Evolutionary conservation across 2,888 invertebrate genomes (phyloP), one percentile per base, ranked within the genome.

Genomic region (Frankliniella intonsa): DNA sequence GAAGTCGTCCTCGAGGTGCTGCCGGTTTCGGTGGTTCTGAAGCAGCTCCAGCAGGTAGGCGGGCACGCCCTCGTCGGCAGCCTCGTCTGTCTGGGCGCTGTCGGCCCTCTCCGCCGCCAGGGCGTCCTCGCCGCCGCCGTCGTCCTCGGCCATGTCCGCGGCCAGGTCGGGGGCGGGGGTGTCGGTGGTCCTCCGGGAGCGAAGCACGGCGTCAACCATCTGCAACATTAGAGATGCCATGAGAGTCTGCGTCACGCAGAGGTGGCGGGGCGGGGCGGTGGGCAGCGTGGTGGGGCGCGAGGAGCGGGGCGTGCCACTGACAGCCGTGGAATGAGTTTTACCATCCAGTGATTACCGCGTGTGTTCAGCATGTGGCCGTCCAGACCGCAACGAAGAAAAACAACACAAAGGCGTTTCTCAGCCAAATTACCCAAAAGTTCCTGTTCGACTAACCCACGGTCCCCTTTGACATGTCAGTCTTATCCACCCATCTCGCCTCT

Each of bases 1-100:
- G 14, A 76, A 25, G 69, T 76, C 69, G 11, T 76, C 69, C 69
- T 76, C 69, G 22, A 76, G 69, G 69, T 76, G 69, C 69, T 76
- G 69, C 11, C 69, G 69, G 69, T 76, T 76, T 22, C 69, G 69
- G 69, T 76, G 69, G 22, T 22, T 76, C 69, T 76, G 69, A 22
- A 76, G 69, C 22, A 76, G 25, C 69, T 76, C 69, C 22, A 76
- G 69, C 25, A 76, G 69, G 69, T 76, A 76, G 22, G 69, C 69
- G 69, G 69, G 69, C 69, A 76, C 69, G 69, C 25, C 69, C 69
- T n/a, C 22, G 69, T 22, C 69, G 69, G 19, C 69, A 8, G n/a
- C 69, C 7, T 76, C 69, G 22, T n/a, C n/a, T n/a, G 11, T 22
- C n/a, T 19, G 7, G 69, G 69, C 69, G 69, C 22, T 55, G 55